Evolutionary conservation across 2,113 vertebrate species (phyloP), one percentile per base, ranked within the genome.

Genomic region (Astatotilapia flaviijosephi): DNA sequence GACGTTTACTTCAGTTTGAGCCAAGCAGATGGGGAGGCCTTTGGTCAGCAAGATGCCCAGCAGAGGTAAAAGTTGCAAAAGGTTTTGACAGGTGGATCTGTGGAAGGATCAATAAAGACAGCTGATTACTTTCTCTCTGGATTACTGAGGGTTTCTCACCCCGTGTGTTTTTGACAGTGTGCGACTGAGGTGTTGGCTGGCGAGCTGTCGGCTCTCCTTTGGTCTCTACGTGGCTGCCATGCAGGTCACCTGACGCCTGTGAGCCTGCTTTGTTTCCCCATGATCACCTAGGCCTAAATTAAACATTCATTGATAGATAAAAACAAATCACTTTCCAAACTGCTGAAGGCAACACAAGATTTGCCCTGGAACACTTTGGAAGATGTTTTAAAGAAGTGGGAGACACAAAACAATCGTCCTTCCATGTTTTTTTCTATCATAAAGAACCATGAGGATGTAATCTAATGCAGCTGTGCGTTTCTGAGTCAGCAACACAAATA

Each of bases 401-500:
- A 77, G 42, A 19, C 70, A 77, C 42, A 77, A 49, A 31, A 28
- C 6, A 13, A 77, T 31, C 73, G 2, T 77, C 73, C 5, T 77
- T 77, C 45, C 17, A 13, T 13, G 26, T 12, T 33, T 68, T 68
- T 37, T 68, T 40, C 73, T 51, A 51, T 51, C 45, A 33, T 33
- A 51, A 33, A 58, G 37, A 31, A n/a, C 79, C 54, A 55, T n/a
- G 35, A 28, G 12, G n/a, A 23, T 85, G 75, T 68, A 65, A 80
- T 65, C 11, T 17, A 33, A 33, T 17, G 35, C 82, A 83, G 86
- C 26, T 83, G 82, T 14, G 81, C 35, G 7, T 15, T 23, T 37
- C 37, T 84, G 89, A 89, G 56, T 92, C 91, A 88, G 58, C 31
- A 85, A 86, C 14, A 56, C 23, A 83, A 83, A 87, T 23, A 88